These are phyloP conservation scores for Dipodomys spectabilis DNA, from an alignment of 2,113 vertebrate species.

Conservation along the genomic window DNA sequence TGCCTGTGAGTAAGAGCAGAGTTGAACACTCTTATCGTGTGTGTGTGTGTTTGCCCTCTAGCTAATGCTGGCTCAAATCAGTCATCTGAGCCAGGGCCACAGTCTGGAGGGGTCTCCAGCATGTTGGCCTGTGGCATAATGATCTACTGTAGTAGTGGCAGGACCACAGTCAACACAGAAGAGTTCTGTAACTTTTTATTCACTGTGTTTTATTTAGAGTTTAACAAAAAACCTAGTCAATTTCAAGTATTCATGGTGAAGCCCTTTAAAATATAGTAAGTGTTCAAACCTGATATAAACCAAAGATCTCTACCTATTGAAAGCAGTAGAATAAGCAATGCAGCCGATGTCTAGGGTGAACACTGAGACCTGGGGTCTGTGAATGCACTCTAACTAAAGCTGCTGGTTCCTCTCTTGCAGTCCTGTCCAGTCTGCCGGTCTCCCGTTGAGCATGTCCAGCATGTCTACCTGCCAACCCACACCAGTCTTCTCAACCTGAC, in stretches of 20 bases:
- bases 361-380: accelerated
- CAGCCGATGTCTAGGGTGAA: accelerated
- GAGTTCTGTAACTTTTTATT: not conserved
- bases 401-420: slow-evolving; percentile 84
- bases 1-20: not conserved
- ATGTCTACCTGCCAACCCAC: slow-evolving; percentile 97
- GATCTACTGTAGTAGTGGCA: accelerated
- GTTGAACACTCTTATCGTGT: not conserved
- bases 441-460: slow-evolving; percentile 94
- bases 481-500: slow-evolving; percentile 96
- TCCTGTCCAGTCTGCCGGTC: slow-evolving; percentile 96
- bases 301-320: not conserved
- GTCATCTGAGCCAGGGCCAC: not conserved
- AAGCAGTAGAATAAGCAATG: not conserved
- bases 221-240: not conserved
- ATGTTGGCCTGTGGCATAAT: too few relatives aligned
- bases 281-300: not conserved
- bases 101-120: not conserved
- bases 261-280: slow-evolving; percentile 14
- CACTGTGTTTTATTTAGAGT: not conserved
- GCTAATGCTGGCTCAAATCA: not conserved
- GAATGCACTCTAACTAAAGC: not conserved
- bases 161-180: not conserved
- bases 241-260: not conserved
- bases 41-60: not conserved